Conservation (phyloP, 2,113 vertebrate genomes). For the Phycodurus eques region DNA sequence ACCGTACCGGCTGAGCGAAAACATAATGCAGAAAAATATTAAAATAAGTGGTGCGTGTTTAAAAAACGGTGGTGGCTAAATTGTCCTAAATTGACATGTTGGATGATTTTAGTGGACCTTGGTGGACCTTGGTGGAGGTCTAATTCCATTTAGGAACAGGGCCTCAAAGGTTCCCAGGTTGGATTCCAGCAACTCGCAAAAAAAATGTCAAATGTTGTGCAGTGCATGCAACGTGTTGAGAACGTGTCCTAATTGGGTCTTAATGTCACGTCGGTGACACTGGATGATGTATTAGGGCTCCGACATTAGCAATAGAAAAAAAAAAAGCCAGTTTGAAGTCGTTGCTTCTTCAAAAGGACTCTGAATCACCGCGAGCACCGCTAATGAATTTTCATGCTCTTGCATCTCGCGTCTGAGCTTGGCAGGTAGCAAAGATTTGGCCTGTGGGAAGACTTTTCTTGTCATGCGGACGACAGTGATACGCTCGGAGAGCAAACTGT, state of each 20-base stretch:
- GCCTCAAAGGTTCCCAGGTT: not conserved
- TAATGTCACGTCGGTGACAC: not conserved
- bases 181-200: not conserved
- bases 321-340: not conserved
- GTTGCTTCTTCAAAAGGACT: not conserved
- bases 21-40: too few species aligned
- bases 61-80: too few species aligned
- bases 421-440: not conserved
- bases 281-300: slow-evolving; percentile 1
- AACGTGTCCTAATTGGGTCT: not conserved
- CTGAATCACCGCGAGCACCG: not conserved
- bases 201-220: not conserved
- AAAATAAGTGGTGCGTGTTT: too few species aligned
- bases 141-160: not conserved
- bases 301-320: not conserved
- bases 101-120: not conserved
- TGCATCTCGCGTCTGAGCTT: not conserved
- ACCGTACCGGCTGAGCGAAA: too few species aligned
- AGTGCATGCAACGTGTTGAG: not conserved
- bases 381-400: slow-evolving; percentile 5
- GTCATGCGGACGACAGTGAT: not conserved
- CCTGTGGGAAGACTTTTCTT: slow-evolving; percentile 3
- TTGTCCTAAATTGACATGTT: not conserved
- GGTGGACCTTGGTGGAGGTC: not conserved
- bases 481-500: not conserved